phyloP scores from a whole-genome alignment of 1,140 invertebrate species.

The Gonioctena quinquepunctata region DNA sequence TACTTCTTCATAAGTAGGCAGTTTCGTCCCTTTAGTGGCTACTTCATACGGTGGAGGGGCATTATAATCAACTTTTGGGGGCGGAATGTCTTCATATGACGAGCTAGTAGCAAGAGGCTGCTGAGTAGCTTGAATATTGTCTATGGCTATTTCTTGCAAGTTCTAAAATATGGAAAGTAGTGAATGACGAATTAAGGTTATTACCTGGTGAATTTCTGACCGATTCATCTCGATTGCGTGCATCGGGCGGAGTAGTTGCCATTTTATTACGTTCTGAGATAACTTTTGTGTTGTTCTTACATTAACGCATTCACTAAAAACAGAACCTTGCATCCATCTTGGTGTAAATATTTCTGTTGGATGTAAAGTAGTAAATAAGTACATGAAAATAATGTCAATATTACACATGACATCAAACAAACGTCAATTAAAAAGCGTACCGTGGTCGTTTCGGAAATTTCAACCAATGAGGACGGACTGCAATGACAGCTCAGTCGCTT shows the following conservation, averaged over 20 bases:
- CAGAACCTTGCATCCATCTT: neutral
- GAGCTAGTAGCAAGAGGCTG: conserved; percentile 26
- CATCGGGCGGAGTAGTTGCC: conserved; percentile 21
- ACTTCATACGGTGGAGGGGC: conserved; percentile 86
- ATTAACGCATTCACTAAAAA: neutral
- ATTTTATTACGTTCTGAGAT: too few relatives aligned
- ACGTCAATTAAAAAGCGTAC: neutral
- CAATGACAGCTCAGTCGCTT: too few relatives aligned
- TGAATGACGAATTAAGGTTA: neutral
- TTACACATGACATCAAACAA: neutral
- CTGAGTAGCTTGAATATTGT: conserved; percentile 11
- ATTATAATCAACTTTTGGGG: conserved; percentile 79
- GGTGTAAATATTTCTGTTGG: neutral
- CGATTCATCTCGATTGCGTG: neutral
- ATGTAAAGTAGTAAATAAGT: neutral
- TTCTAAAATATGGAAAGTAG: neutral
- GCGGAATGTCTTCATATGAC: conserved; percentile 66
- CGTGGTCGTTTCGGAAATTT: too few relatives aligned
- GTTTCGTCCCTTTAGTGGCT: conserved; percentile 75
- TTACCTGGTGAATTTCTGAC: neutral
- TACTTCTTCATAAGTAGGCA: conserved; percentile 90
- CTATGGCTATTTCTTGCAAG: conserved; percentile 11
- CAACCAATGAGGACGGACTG: too few relatives aligned
- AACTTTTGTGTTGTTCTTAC: too few relatives aligned
- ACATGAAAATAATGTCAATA: neutral